These are phyloP conservation scores for Yoshiicerus persimilis DNA, from an alignment of 1,140 invertebrate genomes.

Conservation along the genomic window DNA sequence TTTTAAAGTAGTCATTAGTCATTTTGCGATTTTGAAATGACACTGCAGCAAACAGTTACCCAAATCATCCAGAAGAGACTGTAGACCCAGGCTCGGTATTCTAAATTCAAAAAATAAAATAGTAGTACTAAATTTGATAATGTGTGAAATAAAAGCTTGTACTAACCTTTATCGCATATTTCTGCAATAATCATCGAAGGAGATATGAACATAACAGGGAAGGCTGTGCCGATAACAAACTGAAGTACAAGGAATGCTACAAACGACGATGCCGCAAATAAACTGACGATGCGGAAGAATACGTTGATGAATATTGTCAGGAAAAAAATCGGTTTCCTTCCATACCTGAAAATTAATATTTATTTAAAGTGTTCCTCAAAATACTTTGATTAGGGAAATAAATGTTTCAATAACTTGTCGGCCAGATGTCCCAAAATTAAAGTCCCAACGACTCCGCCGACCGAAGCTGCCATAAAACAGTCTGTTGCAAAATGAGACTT, in stretches of 20 bases:
- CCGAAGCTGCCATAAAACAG: constrained; percentile 32
- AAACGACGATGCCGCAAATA: constrained; percentile 28
- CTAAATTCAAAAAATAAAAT: no score
- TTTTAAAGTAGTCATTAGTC: no score
- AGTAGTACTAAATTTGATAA: no score
- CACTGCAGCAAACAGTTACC: not conserved
- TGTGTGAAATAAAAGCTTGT: no score
- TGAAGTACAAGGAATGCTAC: constrained; percentile 28
- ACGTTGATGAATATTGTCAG: constrained; percentile 40
- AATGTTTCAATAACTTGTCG: constrained; percentile 33
- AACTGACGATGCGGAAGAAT: constrained; percentile 37
- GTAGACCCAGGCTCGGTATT: constrained; percentile 46
- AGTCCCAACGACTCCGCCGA: constrained; percentile 43
- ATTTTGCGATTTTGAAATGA: not conserved
- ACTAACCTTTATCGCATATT: constrained; percentile 42
- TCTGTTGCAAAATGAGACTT: constrained; percentile 36
- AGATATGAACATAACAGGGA: constrained; percentile 45
- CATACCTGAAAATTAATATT: constrained; percentile 38
- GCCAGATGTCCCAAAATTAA: constrained; percentile 40
- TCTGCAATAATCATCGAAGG: constrained; percentile 46
- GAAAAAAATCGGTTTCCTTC: constrained; percentile 47
- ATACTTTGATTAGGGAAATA: not conserved
- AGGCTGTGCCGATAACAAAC: constrained; percentile 46
- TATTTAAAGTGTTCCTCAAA: not conserved
- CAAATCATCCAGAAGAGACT: constrained; percentile 41